These are phyloP conservation scores for Heliconius charithonia DNA, from an alignment of 2,888 invertebrate species.

Conservation along the genomic window DNA sequence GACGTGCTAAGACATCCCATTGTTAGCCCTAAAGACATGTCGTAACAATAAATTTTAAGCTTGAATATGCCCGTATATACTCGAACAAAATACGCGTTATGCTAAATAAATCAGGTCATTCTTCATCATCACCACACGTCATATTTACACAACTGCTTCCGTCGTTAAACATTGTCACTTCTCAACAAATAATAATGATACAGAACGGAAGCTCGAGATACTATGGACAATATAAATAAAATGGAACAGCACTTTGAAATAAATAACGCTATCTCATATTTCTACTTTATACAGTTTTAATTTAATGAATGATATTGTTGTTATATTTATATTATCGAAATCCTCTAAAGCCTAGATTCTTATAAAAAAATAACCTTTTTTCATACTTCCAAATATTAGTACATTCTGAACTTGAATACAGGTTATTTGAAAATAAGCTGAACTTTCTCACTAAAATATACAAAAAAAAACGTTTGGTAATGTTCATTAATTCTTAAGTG, in stretches of 20 bases:
- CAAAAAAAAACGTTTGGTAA: no score
- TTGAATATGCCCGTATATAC: slow-evolving; percentile 42
- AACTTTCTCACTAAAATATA: no score
- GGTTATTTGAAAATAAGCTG: no score
- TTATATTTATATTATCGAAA: no score
- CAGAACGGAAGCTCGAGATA: slow-evolving; percentile 7
- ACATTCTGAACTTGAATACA: no score
- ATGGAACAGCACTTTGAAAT: neutral
- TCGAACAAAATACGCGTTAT: slow-evolving; percentile 30
- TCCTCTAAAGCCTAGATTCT: no score
- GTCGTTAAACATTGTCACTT: slow-evolving; percentile 20
- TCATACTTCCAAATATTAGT: no score
- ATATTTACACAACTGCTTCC: slow-evolving; percentile 38
- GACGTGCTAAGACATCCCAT: slow-evolving; percentile 14
- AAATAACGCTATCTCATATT: neutral
- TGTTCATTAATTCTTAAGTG: no score
- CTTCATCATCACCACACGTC: slow-evolving; percentile 35
- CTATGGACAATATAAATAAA: slow-evolving; percentile 13
- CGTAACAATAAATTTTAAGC: slow-evolving; percentile 29
- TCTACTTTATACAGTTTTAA: neutral
- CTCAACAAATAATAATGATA: slow-evolving; percentile 10
- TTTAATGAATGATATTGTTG: neutral
- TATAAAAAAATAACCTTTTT: no score
- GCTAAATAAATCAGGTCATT: slow-evolving; percentile 31
- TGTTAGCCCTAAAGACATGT: slow-evolving; percentile 32